Evolutionary conservation across 2,888 invertebrate genomes (phyloP), one percentile per base, ranked within the genome.

Genomic region (Eupeodes latifasciatus): DNA sequence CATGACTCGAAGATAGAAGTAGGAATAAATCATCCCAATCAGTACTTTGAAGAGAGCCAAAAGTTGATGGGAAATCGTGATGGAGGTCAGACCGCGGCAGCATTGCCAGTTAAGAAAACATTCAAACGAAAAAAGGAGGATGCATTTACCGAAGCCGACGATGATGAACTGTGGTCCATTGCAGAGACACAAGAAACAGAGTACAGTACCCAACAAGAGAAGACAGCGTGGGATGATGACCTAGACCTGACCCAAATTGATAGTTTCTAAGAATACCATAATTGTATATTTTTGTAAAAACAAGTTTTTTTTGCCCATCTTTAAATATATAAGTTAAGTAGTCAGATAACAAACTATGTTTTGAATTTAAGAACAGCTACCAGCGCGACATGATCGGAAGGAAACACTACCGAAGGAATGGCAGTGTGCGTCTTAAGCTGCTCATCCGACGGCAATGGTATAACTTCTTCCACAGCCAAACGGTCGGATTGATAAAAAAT

Each of bases 301-400:
- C 69, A 57, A 4, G 1, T 77, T 67, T 75, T 10, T 16, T 69
- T 53, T 40, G n/a, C 64, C 49, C 10, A 51, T 6, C n/a, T 16
- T 75, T 53, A 40, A 83, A 76, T 72, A 78, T 78, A 83, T 84
- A 83, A 78, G 51, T 51, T 40, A 16, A 4, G 14, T 27, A 69
- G 16, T 34, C 34, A 49, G 16, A 44, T 12, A 36, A n/a, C n/a
- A 44, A 12, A 0, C 36, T 77, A 77, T 7, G 75, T 53, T 81
- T 90, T 92, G 83, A 92, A 93, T 81, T 94, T 93, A 88, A 98
- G 94, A 94, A 98, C 97, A n/a, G 96, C 96, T 86, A 98, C 95
- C 67, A 99, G 94, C 14, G 99, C 96, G 89, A 99, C 94, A 93
- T 99, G 99, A 94, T 99, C 99, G 2, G 99, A 99, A 0, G 99